Base-by-base conservation (phyloP, 2,797 vertebrate species). In the Pagetopsis macropterus region DNA sequence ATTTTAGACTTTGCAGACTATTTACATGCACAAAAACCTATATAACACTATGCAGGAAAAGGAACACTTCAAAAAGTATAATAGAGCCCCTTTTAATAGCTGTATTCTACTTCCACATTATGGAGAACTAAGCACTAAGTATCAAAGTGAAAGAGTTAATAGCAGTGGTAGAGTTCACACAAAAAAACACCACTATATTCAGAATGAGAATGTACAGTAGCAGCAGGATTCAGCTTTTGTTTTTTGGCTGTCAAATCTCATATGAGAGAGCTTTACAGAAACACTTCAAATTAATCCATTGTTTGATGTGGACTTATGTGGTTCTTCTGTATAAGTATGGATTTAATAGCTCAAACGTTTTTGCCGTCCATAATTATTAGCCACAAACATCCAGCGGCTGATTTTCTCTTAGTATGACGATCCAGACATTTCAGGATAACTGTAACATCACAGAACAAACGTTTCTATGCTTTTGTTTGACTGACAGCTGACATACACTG, bases 171-270 rank as follows among this genome's bases (percentile, higher is more conserved):
- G 27, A 5, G 27, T 10, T 8, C n/a, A 19, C 23, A 43, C 21
- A 58, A 37, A 65, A 55, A 33, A 15, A 52, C 19, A 23, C 58
- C 69, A 27, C 57, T 45, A 37, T 13, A 14, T 1, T 52, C 58
- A 19, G 31, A 57, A 74, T 70, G 56, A 75, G 16, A 43, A 44
- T 43, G 16, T 21, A 21, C 23, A 63, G 12, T 52, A 48, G 49
- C 17, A 51, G 41, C 46, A 43, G 6, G 59, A 19, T 5, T 2
- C 19, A 62, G 50, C 37, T 65, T 55, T 33, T 66, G 46, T 51
- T 69, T 40, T 74, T 65, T 67, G 40, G 44, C 14, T 71, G 57
- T 77, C 64, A 43, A 45, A 72, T 61, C 45, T 61, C 19, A 21
- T 43, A 70, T 55, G 70, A 74, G 8, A 21, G 37, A 70, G 31